Evolutionary conservation across 2,797 vertebrate genomes (phyloP), one percentile per base, ranked within the genome.

Genomic region (Paedocypris micromegethes): DNA sequence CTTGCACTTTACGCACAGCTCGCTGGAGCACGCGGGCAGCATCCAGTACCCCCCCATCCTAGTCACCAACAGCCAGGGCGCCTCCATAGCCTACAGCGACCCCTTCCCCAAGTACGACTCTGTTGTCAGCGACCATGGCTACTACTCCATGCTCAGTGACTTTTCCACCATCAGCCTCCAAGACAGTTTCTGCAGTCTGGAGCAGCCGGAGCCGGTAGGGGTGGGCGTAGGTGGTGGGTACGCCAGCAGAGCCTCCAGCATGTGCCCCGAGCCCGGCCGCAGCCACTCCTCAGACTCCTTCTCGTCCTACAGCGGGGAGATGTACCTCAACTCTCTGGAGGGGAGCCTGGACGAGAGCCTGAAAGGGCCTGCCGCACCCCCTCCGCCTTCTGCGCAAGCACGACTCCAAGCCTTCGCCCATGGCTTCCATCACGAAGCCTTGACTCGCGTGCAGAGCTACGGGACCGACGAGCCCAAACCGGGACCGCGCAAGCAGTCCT

Each of bases 11-110:
- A 82, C 91, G n/a, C 94, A 94, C 86, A 94, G 92, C 83, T 93
- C 94, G 9, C 81, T 98, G 79, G 97, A 99, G 81, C 95, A 98
- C 81, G 93, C 94, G 87, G 91, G 93, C 65, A 98, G 95, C 77
- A 88, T 97, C 79, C 94, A 98, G 75, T 99, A 98, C 78, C 96
- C 96, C 45, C 97, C 97, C n/a, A 99, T 98, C 80, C 84, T 99
- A 83, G 95, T 99, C 81, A 98, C 97, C 57, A 98, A 98, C 76
- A 99, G 94, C 86, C 97, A 98, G 45, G 97, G 97, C 58, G 89
- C 92, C 75, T 93, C 97, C 54, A 85, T 99, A 63, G 95, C 90
- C 57, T 99, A 98, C 79, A 76, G 88, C 47, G 94, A 98, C 75
- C 95, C 93, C 82, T 98, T 97, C 70, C 92, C 93, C 68, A 98